Conservation (phyloP, 2,113 vertebrate genomes). For the Clarias magur region DNA sequence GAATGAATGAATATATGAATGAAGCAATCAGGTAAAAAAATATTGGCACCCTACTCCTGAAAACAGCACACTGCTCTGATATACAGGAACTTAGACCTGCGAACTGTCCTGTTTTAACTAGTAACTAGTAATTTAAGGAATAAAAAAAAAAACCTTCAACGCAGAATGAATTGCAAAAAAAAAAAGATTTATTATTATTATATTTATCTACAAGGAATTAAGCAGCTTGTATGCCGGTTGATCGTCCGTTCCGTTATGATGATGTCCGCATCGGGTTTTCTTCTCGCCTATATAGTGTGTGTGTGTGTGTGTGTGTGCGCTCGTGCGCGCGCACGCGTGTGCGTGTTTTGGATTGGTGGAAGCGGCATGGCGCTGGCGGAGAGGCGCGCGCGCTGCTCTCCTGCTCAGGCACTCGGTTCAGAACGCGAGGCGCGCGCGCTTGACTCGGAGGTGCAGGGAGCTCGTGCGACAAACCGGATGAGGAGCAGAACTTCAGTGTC, state of each 20-base stretch:
- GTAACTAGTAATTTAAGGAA: background rate
- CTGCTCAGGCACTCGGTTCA: constrained; percentile 62
- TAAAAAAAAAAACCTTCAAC: too few species aligned
- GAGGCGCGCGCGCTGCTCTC: constrained; percentile 51
- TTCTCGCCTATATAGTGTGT: constrained; percentile 41
- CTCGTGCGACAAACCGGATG: background rate
- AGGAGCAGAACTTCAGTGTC: constrained; percentile 30
- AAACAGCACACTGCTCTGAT: background rate
- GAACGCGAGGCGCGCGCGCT: constrained; percentile 54
- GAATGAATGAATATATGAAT: background rate
- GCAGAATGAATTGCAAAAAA: too few species aligned
- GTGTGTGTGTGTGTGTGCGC: background rate
- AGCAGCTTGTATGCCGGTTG: background rate
- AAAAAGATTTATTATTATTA: background rate
- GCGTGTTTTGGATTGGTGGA: constrained; percentile 70
- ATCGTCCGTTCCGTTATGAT: background rate
- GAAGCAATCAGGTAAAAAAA: background rate
- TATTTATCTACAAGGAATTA: background rate
- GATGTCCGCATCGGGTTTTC: constrained; percentile 60
- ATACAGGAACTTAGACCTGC: background rate
- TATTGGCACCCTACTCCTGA: background rate
- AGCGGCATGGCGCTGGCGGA: constrained; percentile 67
- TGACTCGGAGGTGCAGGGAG: constrained; percentile 15
- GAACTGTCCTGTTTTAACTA: too few species aligned
- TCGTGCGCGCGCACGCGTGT: background rate